Conservation (phyloP, 2,113 vertebrate species). For the Triplophysa dalaica region DNA sequence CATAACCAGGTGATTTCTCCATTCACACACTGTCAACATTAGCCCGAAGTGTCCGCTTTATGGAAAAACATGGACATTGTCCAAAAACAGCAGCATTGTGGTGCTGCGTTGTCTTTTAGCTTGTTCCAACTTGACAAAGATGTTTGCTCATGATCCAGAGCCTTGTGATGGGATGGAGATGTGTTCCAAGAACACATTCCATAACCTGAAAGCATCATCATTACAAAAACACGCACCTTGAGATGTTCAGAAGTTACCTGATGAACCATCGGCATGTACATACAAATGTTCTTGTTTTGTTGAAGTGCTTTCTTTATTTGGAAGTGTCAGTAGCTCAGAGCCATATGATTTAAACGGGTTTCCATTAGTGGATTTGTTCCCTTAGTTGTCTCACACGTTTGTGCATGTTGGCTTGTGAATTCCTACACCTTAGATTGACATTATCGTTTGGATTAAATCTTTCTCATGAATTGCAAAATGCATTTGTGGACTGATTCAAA, state of each 20-base stretch:
- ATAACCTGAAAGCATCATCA: neutral
- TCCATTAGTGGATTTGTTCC: constrained; percentile 1
- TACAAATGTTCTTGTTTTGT: neutral
- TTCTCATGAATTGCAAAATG: neutral
- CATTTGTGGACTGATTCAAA: neutral
- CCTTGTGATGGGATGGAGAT: neutral
- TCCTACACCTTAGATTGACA: neutral
- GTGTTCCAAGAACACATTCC: constrained; percentile 3
- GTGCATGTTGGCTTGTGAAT: constrained; percentile 14
- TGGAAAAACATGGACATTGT: neutral
- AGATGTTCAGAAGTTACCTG: neutral
- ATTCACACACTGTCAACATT: constrained; percentile 1
- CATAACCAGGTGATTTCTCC: constrained; percentile 8
- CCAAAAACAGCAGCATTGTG: neutral
- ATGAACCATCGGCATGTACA: constrained; percentile 8
- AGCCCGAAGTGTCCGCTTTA: neutral
- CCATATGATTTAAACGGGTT: constrained; percentile 1
- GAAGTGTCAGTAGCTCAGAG: neutral
- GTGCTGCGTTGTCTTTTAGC: neutral
- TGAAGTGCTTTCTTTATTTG: neutral
- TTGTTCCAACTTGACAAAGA: constrained; percentile 18
- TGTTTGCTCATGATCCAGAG: neutral
- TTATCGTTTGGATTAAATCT: neutral
- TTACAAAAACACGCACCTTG: neutral
- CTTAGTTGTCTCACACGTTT: neutral